Evolutionary conservation across 2,797 vertebrate species (phyloP).

Genomic region (Vespertilio murinus): DNA sequence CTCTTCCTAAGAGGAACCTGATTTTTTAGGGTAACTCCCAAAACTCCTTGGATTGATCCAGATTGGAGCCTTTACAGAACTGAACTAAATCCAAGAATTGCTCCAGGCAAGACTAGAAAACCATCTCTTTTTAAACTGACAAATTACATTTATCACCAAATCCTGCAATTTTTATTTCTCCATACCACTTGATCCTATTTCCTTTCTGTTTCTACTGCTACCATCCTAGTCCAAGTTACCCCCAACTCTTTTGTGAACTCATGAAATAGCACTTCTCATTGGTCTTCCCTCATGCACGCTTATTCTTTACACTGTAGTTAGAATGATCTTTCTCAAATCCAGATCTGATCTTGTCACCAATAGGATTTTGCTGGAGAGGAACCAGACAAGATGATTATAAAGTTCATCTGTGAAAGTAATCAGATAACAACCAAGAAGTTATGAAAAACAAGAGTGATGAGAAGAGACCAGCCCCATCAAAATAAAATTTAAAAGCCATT

Average conservation of each 20-base stretch:
- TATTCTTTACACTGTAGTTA: background rate
- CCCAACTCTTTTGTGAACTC: background rate
- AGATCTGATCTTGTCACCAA: background rate
- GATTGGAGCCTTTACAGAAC: background rate
- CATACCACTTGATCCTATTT: background rate
- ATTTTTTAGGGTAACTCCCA: background rate
- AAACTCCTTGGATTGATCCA: background rate
- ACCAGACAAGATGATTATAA: background rate
- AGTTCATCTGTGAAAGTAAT: conserved; percentile 18
- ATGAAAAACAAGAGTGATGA: background rate
- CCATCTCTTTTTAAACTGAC: background rate
- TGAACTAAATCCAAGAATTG: background rate
- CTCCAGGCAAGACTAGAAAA: background rate
- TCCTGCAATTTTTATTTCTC: background rate
- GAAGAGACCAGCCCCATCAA: background rate
- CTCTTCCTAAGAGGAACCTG: background rate
- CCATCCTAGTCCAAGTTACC: background rate
- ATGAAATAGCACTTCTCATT: background rate
- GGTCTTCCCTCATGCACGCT: background rate
- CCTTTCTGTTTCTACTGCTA: background rate
- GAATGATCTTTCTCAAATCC: background rate
- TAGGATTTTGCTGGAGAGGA: background rate
- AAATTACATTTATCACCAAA: background rate
- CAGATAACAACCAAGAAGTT: background rate
- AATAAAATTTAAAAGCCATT: background rate